phyloP scores from a whole-genome alignment of 2,113 vertebrate genomes.

The Vombatus ursinus region DNA sequence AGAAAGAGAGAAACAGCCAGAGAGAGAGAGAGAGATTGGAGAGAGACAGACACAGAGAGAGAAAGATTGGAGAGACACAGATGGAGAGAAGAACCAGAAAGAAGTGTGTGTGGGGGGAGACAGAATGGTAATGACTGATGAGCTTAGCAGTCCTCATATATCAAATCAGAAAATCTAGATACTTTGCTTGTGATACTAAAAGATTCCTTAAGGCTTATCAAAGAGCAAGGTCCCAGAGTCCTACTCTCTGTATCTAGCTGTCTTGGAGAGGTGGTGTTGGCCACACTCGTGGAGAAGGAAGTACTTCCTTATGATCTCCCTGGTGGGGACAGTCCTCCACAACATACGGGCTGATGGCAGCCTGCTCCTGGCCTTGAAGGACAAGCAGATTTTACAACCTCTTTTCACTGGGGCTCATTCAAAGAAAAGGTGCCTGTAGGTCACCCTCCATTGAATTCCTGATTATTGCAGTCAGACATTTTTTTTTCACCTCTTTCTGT shows the following conservation, averaged over 20 bases:
- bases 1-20: neutral
- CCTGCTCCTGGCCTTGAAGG: conserved; percentile 43
- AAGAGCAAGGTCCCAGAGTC: neutral
- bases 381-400: conserved; percentile 29
- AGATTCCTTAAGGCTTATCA: neutral
- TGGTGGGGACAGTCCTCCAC: neutral
- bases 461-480: conserved; percentile 1
- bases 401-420: conserved; percentile 37
- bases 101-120: too few relatives aligned
- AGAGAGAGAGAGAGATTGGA: too few relatives aligned
- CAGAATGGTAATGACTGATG: neutral
- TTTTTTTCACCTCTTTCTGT: conserved; percentile 18
- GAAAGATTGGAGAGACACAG: neutral
- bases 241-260: neutral
- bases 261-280: neutral
- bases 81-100: too few relatives aligned
- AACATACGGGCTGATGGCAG: neutral
- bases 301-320: neutral
- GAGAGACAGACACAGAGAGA: neutral
- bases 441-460: conserved; percentile 44
- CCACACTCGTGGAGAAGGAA: neutral
- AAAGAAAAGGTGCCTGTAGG: conserved; percentile 2
- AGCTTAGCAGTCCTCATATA: neutral
- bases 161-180: neutral
- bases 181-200: neutral